These are phyloP conservation scores for Ptychoptera albimana DNA, from an alignment of 2,888 invertebrate species.

Conservation along the genomic window DNA sequence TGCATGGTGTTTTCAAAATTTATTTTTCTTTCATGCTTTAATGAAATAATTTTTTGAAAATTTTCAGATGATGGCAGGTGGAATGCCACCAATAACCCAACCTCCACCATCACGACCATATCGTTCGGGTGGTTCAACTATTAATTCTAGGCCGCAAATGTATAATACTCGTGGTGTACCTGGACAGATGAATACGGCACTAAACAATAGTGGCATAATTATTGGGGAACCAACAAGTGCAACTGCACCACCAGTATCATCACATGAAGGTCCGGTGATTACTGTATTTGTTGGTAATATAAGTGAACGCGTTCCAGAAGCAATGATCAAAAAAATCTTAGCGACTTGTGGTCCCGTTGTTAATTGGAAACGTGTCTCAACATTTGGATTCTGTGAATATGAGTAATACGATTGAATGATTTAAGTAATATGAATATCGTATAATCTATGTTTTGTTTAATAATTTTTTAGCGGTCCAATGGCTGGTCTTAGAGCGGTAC, in stretches of 20 bases:
- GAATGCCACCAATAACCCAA: conserved; percentile 27
- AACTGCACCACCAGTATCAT: conserved; percentile 10
- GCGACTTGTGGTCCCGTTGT: conserved; percentile 87
- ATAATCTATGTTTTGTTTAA: neutral
- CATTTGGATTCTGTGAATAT: conserved; percentile 97
- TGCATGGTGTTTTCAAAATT: neutral
- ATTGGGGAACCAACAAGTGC: neutral
- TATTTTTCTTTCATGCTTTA: conserved; percentile 3
- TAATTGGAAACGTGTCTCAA: conserved; percentile 95
- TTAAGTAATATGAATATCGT: neutral
- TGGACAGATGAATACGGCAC: too few relatives aligned
- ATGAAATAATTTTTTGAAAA: conserved; percentile 9
- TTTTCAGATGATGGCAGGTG: conserved; percentile 37
- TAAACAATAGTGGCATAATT: too few relatives aligned
- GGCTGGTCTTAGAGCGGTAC: conserved; percentile 84
- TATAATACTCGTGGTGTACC: conserved; percentile 14
- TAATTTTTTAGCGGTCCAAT: conserved; percentile 51
- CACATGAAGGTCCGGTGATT: conserved; percentile 65
- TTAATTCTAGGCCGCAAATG: conserved; percentile 29
- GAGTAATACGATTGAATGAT: neutral
- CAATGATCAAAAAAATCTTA: conserved; percentile 83
- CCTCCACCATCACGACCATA: conserved; percentile 26
- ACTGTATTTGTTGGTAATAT: conserved; percentile 97
- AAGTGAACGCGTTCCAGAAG: conserved; percentile 85
- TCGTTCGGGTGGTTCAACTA: conserved; percentile 30